Percentiles rank a stretch among this genome's conserved stretches.
phyloP scores from a whole-genome alignment of 2,888 invertebrate species.

The Hymenopus coronatus region DNA sequence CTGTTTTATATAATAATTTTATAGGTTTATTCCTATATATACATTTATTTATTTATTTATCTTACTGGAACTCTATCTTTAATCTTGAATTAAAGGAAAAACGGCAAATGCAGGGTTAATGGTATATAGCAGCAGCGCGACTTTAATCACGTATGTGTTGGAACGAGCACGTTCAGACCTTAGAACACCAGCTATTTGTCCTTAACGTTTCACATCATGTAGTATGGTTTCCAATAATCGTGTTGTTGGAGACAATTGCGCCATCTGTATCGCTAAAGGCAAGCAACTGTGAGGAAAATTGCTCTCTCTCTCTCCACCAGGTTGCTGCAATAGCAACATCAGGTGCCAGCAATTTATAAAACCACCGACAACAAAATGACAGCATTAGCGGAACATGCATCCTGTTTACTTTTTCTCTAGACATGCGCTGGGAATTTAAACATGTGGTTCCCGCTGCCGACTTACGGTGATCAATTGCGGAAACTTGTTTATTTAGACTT shows the following conservation, averaged over 20 bases:
- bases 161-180: too few relatives aligned
- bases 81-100: too few relatives aligned
- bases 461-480: not conserved
- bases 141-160: too few relatives aligned
- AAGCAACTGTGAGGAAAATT: not conserved
- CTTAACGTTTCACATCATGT: not conserved
- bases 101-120: too few relatives aligned
- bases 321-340: not conserved
- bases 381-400: not conserved
- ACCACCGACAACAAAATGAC: not conserved
- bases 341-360: not conserved
- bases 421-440: not conserved
- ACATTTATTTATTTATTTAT: too few relatives aligned
- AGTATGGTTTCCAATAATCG: not conserved
- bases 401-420: not conserved
- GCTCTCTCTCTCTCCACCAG: not conserved
- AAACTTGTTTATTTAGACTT: not conserved
- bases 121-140: too few relatives aligned
- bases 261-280: not conserved
- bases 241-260: not conserved
- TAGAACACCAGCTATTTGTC: not conserved
- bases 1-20: too few relatives aligned
- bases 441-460: not conserved
- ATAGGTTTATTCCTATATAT: too few relatives aligned
- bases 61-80: too few relatives aligned